Percentiles rank a stretch among this genome's conserved stretches.
Conservation (phyloP, 2,888 invertebrate genomes). For the Bimastos eiseni region DNA sequence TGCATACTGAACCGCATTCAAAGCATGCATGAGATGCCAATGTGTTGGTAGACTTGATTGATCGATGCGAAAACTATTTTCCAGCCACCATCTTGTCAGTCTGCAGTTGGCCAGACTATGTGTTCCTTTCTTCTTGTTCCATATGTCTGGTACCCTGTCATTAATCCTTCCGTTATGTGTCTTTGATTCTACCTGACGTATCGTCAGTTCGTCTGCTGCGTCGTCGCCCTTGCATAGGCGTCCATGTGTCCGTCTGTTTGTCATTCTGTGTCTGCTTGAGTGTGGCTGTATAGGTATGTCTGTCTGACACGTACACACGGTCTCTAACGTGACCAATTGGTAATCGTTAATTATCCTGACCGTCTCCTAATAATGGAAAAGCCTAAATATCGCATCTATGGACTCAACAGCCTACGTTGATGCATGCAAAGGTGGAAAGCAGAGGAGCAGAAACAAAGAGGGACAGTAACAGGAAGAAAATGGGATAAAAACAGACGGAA, state of each 20-base stretch:
- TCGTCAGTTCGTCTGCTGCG: background rate
- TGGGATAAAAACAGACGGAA: too few species aligned
- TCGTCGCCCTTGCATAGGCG: background rate
- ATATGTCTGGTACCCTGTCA: background rate
- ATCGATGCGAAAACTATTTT: background rate
- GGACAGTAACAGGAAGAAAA: background rate
- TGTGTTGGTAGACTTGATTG: constrained; percentile 4
- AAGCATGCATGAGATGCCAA: constrained; percentile 1
- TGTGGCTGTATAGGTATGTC: background rate
- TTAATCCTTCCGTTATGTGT: background rate
- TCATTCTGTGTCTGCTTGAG: background rate
- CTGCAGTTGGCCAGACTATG: background rate
- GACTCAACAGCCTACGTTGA: background rate
- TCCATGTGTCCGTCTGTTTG: too few species aligned
- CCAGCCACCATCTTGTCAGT: background rate
- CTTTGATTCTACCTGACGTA: background rate
- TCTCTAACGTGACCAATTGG: background rate
- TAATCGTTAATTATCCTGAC: background rate
- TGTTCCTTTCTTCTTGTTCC: background rate
- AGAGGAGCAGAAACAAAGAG: background rate
- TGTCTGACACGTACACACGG: background rate
- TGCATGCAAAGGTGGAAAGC: background rate
- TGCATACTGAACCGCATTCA: background rate
- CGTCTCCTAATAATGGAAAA: background rate
- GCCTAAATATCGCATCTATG: background rate